These are phyloP conservation scores for Cyprinodon diabolis DNA, from an alignment of 2,797 vertebrate genomes.

Conservation along the genomic window DNA sequence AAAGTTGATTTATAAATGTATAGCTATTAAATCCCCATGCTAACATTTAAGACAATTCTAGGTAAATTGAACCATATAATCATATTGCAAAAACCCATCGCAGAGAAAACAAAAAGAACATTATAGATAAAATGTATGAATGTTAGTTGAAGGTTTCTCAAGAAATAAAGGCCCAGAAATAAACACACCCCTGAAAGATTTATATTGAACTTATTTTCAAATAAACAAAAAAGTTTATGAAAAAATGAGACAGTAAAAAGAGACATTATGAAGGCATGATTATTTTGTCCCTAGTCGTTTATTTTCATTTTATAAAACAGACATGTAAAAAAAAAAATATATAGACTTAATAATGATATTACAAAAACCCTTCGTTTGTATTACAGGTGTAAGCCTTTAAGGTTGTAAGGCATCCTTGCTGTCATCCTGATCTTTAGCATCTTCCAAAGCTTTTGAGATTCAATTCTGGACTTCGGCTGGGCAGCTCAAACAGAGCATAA, in stretches of 20 bases:
- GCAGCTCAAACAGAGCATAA: neutral
- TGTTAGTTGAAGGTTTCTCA: neutral
- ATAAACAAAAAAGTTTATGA: neutral
- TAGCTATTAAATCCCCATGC: neutral
- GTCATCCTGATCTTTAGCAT: neutral
- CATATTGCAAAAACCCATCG: neutral
- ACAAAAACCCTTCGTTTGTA: neutral
- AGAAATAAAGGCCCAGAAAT: neutral
- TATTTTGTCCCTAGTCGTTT: neutral
- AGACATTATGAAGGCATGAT: no score
- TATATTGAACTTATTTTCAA: neutral
- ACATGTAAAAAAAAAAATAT: neutral
- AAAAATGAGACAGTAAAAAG: neutral
- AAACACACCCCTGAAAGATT: neutral
- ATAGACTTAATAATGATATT: neutral
- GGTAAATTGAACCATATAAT: neutral
- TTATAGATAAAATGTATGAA: neutral
- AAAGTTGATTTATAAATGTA: neutral
- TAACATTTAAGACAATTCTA: neutral
- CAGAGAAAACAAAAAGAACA: neutral
- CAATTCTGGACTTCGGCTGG: neutral
- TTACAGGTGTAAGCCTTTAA: neutral
- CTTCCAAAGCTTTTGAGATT: neutral
- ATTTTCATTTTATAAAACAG: neutral
- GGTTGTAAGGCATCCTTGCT: neutral